A percentile compares a stretch with the other conserved stretches of the same genome.
Evolutionary conservation across 2,888 invertebrate genomes (phyloP).

Genomic region (Coenonympha arcania): DNA sequence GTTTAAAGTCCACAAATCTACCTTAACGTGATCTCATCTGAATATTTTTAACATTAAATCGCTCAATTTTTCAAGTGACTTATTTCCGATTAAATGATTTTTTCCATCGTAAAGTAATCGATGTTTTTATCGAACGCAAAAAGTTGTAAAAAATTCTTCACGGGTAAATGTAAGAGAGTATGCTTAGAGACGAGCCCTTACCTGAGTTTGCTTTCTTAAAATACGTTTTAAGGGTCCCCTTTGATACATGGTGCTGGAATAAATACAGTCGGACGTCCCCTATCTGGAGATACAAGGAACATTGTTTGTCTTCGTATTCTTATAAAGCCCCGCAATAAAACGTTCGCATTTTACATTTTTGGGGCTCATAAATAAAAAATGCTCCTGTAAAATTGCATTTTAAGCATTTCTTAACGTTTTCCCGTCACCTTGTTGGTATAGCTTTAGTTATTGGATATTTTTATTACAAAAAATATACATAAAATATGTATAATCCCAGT

Average conservation of each 20-base stretch:
- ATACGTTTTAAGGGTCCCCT: constrained; percentile 43
- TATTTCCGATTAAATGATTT: too few species aligned
- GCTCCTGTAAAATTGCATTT: constrained; percentile 70
- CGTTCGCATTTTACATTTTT: constrained; percentile 72
- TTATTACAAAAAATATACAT: too few species aligned
- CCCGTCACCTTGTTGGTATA: constrained; percentile 49
- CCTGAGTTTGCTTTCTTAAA: constrained; percentile 41
- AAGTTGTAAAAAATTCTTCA: too few species aligned
- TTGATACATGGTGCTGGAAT: constrained; percentile 39
- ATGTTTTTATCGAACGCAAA: too few species aligned
- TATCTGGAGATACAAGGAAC: constrained; percentile 57
- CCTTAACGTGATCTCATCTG: too few species aligned
- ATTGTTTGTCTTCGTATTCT: constrained; percentile 71
- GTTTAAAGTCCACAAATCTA: too few species aligned
- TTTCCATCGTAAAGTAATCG: too few species aligned
- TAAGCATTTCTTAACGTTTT: constrained; percentile 66
- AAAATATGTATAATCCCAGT: too few species aligned
- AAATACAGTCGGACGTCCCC: constrained; percentile 62
- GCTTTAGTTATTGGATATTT: constrained; percentile 16
- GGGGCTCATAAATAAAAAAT: constrained; percentile 67
- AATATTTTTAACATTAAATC: too few species aligned
- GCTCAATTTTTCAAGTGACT: too few species aligned
- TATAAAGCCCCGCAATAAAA: constrained; percentile 70
- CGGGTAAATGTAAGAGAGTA: neutral
- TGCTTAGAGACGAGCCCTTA: constrained; percentile 26